Evolutionary conservation across 2,888 invertebrate species (phyloP).

Genomic region (Meandrusa payeni): DNA sequence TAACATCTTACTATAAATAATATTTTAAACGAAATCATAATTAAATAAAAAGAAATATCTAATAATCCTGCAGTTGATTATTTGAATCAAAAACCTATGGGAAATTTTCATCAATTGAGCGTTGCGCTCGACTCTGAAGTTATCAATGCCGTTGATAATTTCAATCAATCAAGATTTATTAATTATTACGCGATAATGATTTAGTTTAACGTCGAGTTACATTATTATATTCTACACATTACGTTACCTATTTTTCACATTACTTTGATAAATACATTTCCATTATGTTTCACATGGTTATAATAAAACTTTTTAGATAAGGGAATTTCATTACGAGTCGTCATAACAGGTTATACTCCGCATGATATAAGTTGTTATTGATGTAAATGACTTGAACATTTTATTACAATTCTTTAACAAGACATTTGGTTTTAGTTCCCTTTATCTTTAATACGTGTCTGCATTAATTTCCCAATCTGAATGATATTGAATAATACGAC

Average conservation of each 20-base stretch:
- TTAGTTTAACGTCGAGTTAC: constrained; percentile 5
- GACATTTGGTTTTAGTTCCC: constrained; percentile 11
- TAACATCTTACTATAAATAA: too few relatives aligned
- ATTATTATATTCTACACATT: constrained; percentile 5
- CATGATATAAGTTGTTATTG: constrained; percentile 19
- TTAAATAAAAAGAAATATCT: too few relatives aligned
- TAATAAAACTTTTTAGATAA: constrained; percentile 26
- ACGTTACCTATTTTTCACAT: constrained; percentile 2
- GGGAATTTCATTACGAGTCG: constrained; percentile 21
- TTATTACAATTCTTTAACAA: constrained; percentile 20
- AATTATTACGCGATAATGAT: constrained; percentile 15
- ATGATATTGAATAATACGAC: constrained; percentile 4
- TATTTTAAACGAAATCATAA: too few relatives aligned
- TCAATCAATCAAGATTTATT: constrained; percentile 20
- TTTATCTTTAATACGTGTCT: constrained; percentile 15
- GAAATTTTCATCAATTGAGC: neutral
- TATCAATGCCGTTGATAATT: constrained; percentile 5
- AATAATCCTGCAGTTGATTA: too few relatives aligned
- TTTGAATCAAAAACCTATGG: neutral
- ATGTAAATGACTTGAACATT: constrained; percentile 18
- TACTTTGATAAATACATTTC: constrained; percentile 18
- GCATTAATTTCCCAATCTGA: constrained; percentile 8
- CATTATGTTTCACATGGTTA: constrained; percentile 14
- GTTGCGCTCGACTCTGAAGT: too few relatives aligned
- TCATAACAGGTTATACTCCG: constrained; percentile 11